Percentiles rank a stretch among this genome's conserved stretches.
phyloP scores from a whole-genome alignment of 2,797 vertebrate genomes.

The Tamandua tetradactyla region DNA sequence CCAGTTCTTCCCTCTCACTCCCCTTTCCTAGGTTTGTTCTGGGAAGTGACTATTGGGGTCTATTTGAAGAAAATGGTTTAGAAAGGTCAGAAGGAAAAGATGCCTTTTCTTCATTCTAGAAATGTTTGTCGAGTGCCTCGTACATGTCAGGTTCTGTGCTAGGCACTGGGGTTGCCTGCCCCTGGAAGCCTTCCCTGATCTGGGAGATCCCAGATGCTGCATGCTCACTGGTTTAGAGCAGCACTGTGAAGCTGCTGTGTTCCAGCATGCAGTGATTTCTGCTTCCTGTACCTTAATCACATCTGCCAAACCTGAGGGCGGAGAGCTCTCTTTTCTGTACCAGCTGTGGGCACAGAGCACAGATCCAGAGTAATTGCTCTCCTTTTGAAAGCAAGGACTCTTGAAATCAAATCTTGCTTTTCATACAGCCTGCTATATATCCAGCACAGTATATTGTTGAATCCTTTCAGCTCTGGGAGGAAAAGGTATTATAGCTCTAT shows the following conservation, averaged over 20 bases:
- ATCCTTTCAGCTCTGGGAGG: neutral
- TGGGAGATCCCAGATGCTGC: neutral
- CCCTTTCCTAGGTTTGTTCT: neutral
- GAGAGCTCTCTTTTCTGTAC: neutral
- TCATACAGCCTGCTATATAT: neutral
- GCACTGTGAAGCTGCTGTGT: neutral
- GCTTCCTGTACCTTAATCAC: neutral
- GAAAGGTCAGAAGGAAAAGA: slow-evolving; percentile 13
- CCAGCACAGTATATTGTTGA: neutral
- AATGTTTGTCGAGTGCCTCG: neutral
- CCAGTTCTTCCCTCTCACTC: neutral
- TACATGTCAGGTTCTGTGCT: neutral
- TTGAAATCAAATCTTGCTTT: neutral
- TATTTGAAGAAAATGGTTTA: neutral
- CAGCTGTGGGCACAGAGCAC: neutral
- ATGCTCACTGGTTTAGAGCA: neutral
- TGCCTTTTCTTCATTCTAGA: neutral
- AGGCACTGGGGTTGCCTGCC: neutral
- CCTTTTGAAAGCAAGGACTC: neutral
- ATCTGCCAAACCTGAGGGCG: neutral
- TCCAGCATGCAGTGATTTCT: neutral
- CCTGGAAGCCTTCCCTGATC: neutral
- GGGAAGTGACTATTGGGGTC: neutral
- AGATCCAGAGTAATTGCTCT: neutral
- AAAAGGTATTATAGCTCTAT: neutral